phyloP scores from a whole-genome alignment of 2,113 vertebrate genomes.

The Siniperca chuatsi region DNA sequence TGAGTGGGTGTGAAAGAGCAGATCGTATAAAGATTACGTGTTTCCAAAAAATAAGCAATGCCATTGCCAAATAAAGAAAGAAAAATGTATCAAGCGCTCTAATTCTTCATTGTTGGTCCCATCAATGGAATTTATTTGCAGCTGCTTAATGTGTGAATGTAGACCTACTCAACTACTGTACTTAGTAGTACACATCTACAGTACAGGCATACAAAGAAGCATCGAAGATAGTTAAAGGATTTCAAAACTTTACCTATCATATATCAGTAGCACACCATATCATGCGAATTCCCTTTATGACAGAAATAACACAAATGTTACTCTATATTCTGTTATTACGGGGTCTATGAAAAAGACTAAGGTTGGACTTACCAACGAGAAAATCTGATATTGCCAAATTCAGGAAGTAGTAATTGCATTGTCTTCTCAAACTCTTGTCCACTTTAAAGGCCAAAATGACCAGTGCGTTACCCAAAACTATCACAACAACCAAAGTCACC shows the following conservation, averaged over 20 bases:
- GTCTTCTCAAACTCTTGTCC: conserved; percentile 91
- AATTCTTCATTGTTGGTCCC: neutral
- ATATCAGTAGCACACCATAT: neutral
- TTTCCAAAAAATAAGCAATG: neutral
- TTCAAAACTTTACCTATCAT: neutral
- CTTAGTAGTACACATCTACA: neutral
- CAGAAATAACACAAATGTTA: neutral
- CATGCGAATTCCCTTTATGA: neutral
- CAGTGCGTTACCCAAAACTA: conserved; percentile 88
- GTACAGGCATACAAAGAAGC: neutral
- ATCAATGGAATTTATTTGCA: neutral
- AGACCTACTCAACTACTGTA: neutral
- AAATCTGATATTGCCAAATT: conserved; percentile 95
- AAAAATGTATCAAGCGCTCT: neutral
- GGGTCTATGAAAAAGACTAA: neutral
- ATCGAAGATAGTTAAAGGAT: neutral
- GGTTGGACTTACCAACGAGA: conserved; percentile 88
- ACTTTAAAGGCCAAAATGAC: conserved; percentile 90
- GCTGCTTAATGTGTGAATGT: neutral
- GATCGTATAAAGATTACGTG: neutral
- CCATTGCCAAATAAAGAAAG: neutral
- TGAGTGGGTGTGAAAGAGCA: neutral
- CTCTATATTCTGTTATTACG: neutral
- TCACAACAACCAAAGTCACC: conserved; percentile 86
- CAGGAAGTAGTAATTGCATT: conserved; percentile 90